Percentiles rank a stretch among this genome's conserved stretches.
Evolutionary conservation across 2,888 invertebrate genomes (phyloP).

Genomic region (Aphidoletes aphidimyza): DNA sequence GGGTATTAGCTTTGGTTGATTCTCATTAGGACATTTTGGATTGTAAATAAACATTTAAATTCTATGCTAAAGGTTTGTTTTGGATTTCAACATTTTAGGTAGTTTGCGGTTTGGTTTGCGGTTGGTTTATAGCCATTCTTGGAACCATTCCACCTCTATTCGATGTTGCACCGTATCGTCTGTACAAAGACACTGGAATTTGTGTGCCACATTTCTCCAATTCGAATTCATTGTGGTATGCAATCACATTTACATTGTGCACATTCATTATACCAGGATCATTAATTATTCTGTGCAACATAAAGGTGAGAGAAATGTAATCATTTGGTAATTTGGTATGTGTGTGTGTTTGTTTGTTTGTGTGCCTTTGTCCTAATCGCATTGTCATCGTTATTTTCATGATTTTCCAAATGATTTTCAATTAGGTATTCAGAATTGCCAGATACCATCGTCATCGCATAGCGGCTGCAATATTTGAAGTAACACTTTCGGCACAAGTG

Average conservation of each 20-base stretch:
- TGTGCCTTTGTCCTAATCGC: background rate
- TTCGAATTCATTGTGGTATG: conserved; percentile 73
- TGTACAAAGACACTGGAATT: conserved; percentile 70
- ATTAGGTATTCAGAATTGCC: conserved; percentile 73
- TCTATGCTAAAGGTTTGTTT: background rate
- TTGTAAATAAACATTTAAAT: background rate
- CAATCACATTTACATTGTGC: conserved; percentile 72
- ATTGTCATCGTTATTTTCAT: background rate
- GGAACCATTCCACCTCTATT: conserved; percentile 75
- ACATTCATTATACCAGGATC: conserved; percentile 76
- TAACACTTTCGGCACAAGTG: conserved; percentile 84
- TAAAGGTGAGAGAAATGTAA: conserved; percentile 68
- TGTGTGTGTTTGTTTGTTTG: background rate
- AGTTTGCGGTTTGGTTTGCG: conserved; percentile 73
- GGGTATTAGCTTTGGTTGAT: too few relatives aligned
- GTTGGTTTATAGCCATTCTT: conserved; percentile 75
- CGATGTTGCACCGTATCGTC: conserved; percentile 70
- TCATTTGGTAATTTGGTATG: background rate
- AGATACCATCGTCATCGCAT: conserved; percentile 84
- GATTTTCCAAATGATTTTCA: background rate
- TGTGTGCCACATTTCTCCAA: conserved; percentile 77
- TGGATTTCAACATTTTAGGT: conserved; percentile 67
- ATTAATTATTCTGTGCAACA: conserved; percentile 77
- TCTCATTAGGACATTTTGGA: too few relatives aligned
- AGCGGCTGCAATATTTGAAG: conserved; percentile 86